Evolutionary conservation across 2,113 vertebrate genomes (phyloP).

Genomic region (Rissa tridactyla): DNA sequence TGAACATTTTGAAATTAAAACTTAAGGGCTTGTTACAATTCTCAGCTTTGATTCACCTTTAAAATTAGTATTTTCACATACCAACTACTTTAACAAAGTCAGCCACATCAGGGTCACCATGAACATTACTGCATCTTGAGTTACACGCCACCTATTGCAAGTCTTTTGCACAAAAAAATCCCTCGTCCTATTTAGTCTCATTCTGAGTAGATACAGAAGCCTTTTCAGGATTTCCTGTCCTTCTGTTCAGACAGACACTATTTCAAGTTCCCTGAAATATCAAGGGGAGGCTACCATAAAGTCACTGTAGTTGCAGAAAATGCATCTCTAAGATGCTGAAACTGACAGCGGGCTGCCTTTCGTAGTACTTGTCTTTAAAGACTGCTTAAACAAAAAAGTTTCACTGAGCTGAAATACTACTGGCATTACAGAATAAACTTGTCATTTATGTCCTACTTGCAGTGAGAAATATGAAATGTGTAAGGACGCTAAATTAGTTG

Average conservation of each 20-base stretch:
- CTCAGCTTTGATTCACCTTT: not conserved
- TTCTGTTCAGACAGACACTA: not conserved
- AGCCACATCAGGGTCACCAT: not conserved
- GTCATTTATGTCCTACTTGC: not conserved
- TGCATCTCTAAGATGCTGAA: not conserved
- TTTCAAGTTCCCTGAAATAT: not conserved
- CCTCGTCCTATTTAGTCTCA: not conserved
- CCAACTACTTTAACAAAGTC: not conserved
- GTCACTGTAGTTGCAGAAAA: not conserved
- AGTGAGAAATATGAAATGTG: not conserved
- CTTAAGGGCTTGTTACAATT: not conserved
- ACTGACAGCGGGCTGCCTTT: not conserved
- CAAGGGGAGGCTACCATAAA: not conserved
- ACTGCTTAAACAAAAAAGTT: not conserved
- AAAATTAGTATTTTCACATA: not conserved
- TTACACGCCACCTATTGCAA: not conserved
- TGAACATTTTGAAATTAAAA: not conserved
- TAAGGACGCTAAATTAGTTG: not conserved
- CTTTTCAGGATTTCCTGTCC: not conserved
- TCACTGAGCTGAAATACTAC: not conserved
- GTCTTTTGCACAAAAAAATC: not conserved
- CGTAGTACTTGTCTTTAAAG: not conserved
- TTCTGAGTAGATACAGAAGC: not conserved
- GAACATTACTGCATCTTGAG: not conserved
- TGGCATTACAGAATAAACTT: not conserved